Evolutionary conservation across 2,113 vertebrate genomes (phyloP), one percentile per base, ranked within the genome.

Genomic region (Calidris pugnax): DNA sequence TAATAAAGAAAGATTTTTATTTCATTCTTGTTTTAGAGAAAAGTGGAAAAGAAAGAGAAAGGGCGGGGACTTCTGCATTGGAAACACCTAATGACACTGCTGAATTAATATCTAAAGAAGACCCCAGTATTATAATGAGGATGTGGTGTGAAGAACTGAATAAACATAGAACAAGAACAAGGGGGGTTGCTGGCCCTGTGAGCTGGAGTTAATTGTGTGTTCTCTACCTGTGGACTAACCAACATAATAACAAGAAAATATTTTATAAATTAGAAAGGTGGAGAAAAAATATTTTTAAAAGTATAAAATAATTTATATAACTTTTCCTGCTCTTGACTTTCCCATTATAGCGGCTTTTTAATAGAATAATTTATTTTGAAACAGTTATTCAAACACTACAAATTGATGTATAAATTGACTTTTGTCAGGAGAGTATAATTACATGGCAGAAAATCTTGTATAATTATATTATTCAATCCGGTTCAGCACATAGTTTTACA

Each of bases 401-500:
- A 96, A 95, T 72, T 94, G 64, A 95, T 88, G 74, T 84, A 85
- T 89, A 96, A 93, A 97, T 85, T 97, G 80, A 96, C 85, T 96
- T 95, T 95, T 93, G 90, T 96, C 63, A 87, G 63, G 50, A 57
- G 27, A 71, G 14, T 78, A 74, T 89, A 97, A 95, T 97, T 97
- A 89, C 64, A 86, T 72, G 64, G 71, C 87, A 96, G 72, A 32
- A 96, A 96, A 96, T 92, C 80, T 69, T 74, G 28, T 50, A 37
- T 95, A 96, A 97, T 94, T 91, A 39, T 73, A 86, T 96, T 92
- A 96, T 92, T 95, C 93, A 94, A 59, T 80, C 51, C 10, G 1
- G 77, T 79, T 81, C 85, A 90, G 62, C 39, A 60, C 55, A 78
- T 64, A 93, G 71, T 92, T 97, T 95, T 85, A 85, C 73, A 91